Conservation (phyloP, 2,888 invertebrate species). For the Pimpla rufipes region DNA sequence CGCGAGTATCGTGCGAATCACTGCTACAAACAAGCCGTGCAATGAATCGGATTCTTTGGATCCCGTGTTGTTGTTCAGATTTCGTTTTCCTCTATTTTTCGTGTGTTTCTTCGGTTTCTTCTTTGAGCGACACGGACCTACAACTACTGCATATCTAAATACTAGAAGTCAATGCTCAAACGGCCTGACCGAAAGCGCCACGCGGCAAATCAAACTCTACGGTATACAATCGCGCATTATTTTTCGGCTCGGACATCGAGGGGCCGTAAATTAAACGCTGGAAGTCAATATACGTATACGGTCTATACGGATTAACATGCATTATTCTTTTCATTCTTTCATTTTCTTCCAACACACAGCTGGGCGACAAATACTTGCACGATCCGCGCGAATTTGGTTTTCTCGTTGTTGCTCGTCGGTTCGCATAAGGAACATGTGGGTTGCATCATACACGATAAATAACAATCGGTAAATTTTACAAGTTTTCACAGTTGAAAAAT, state of each 20-base stretch:
- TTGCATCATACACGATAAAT: neutral
- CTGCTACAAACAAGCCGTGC: slow-evolving; percentile 32
- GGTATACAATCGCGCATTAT: slow-evolving; percentile 17
- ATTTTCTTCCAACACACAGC: slow-evolving; percentile 41
- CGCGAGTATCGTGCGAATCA: slow-evolving; percentile 35
- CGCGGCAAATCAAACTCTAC: slow-evolving; percentile 36
- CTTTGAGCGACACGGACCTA: slow-evolving; percentile 70
- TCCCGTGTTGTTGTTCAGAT: neutral
- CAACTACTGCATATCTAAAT: slow-evolving; percentile 71
- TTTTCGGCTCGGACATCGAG: slow-evolving; percentile 40
- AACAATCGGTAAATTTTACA: slow-evolving; percentile 6
- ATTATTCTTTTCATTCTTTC: slow-evolving; percentile 16
- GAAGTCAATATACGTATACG: slow-evolving; percentile 53
- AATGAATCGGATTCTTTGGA: slow-evolving; percentile 7
- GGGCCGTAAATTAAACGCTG: slow-evolving; percentile 43
- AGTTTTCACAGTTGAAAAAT: neutral
- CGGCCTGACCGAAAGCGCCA: slow-evolving; percentile 36
- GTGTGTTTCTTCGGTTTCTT: slow-evolving; percentile 44
- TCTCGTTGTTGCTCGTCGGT: neutral
- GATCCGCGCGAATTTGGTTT: slow-evolving; percentile 39
- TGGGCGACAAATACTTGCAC: slow-evolving; percentile 59
- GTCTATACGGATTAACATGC: neutral
- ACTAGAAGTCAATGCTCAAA: slow-evolving; percentile 66
- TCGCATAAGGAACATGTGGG: slow-evolving; percentile 30
- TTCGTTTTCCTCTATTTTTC: slow-evolving; percentile 18